phyloP scores from a whole-genome alignment of 2,113 vertebrate genomes.

The Noctilio leporinus region DNA sequence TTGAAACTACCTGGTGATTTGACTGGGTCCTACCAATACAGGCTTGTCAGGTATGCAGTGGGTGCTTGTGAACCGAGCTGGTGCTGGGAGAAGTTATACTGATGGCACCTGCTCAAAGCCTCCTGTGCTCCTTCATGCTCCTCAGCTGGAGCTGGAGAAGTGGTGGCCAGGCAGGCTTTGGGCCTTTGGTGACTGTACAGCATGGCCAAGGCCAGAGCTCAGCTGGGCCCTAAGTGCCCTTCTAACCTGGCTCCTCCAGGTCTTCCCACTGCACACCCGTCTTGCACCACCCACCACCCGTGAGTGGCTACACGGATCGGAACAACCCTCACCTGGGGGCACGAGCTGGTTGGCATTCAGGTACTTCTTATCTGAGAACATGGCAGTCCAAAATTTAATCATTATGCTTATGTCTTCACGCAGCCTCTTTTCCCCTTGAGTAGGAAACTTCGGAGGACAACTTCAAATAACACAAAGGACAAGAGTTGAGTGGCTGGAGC shows the following conservation, averaged over 20 bases:
- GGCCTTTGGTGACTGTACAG: neutral
- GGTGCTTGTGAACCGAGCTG: neutral
- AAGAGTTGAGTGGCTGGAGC: neutral
- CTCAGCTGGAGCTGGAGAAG: neutral
- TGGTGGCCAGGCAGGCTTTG: neutral
- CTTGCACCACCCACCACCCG: neutral
- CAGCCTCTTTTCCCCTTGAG: constrained; percentile 91
- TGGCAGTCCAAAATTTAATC: constrained; percentile 95
- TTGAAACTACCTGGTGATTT: neutral
- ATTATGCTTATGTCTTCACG: constrained; percentile 97
- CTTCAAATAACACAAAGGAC: constrained; percentile 74
- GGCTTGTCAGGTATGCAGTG: rapidly evolving
- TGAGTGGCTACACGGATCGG: neutral
- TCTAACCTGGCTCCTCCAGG: neutral
- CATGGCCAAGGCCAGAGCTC: neutral
- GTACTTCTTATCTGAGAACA: constrained; percentile 98
- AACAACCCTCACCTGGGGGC: constrained; percentile 84
- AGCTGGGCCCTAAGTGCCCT: neutral
- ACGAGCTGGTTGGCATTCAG: constrained; percentile 92
- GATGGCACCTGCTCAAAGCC: neutral
- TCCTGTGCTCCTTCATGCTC: neutral
- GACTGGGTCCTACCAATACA: neutral
- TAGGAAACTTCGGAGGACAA: constrained; percentile 90
- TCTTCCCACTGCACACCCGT: too few relatives aligned
- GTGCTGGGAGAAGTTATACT: rapidly evolving